A percentile compares a stretch with the other conserved stretches of the same genome.
These are phyloP conservation scores for Pollicipes pollicipes DNA, from an alignment of 1,140 invertebrate species.

Conservation along the genomic window DNA sequence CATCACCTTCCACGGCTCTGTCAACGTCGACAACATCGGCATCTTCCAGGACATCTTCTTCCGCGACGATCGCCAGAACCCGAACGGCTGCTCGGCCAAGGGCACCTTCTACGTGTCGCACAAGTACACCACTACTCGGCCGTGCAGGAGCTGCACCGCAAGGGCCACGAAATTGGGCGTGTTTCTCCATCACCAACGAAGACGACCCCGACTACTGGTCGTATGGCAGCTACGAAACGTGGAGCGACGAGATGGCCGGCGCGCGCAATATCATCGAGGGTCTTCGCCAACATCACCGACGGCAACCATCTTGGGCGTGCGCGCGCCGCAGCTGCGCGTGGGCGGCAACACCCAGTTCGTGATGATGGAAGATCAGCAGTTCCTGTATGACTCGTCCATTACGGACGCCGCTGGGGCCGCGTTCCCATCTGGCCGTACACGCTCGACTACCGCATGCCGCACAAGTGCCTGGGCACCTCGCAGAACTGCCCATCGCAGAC, in stretches of 20 bases:
- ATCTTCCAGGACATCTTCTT: conserved; percentile 81
- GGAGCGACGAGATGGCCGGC: conserved; percentile 91
- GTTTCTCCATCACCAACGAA: conserved; percentile 84
- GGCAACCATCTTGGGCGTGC: conserved; percentile 69
- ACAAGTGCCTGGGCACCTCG: conserved; percentile 82
- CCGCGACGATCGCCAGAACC: conserved; percentile 64
- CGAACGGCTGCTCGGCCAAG: conserved; percentile 64
- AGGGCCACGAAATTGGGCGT: conserved; percentile 81
- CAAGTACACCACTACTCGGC: conserved; percentile 88
- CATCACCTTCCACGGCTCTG: conserved; percentile 80
- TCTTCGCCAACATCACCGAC: conserved; percentile 79
- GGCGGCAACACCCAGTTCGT: conserved; percentile 89
- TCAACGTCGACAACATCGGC: conserved; percentile 87
- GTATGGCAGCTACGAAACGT: conserved; percentile 70
- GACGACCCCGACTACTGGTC: conserved; percentile 79
- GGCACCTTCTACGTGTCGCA: conserved; percentile 90
- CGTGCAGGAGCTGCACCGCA: conserved; percentile 70
- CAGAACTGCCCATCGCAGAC: conserved; percentile 76
- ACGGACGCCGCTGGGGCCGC: conserved; percentile 67
- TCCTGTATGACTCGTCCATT: conserved; percentile 84
- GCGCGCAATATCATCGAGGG: conserved; percentile 37
- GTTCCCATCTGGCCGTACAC: conserved; percentile 92
- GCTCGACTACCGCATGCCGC: conserved; percentile 83
- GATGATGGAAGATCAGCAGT: conserved; percentile 90
- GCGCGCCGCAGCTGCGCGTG: conserved; percentile 73